Base-by-base conservation (phyloP, 2,113 vertebrate genomes). In the Prolemur simus region DNA sequence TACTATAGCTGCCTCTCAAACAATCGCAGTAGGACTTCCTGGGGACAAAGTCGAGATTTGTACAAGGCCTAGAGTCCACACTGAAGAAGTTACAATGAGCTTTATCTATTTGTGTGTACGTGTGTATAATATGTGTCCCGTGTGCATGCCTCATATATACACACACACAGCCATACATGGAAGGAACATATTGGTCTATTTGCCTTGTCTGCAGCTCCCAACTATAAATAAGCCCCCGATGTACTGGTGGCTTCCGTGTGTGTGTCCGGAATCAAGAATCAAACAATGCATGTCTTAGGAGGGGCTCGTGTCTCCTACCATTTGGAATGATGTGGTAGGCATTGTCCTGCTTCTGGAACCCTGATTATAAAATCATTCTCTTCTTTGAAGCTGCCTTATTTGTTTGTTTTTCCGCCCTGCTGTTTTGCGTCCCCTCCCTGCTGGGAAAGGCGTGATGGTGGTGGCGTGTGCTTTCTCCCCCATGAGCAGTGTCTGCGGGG, bases 1-100 rank as follows among this genome's bases (percentile, higher is more conserved):
- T 21, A 5, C 74, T 60, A 0, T 29, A 8, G 27, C 32, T 6
- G 23, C 71, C 23, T 42, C 6, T 81, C 42, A 25, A 37, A 4
- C 2, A 0, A 2, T 3, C 6, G 8, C 5, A 4, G 25, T 29
- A 63, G 8, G 64, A 2, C 39, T 37, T 56, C 52, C 2, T 3
- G 45, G 77, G 68, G 29, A 34, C 49, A 71, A 15, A 64, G 3
- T 3, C 14, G 23, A 58, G 12, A 29, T 45, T 56, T 66, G 68
- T 37, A 4, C 20, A 25, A 23, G 49, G 21, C 42, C 78, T 34
- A 3, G 29, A 17, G 66, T 52, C 45, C 34, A 29, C 12, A 2
- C 85, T 37, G n/a, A 66, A 47, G 39, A n/a, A 45, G 39, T n/a
- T 56, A 25, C 1, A 8, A 1, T 29, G 47, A 8, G 5, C n/a